Evolutionary conservation across 35 echinoderm and acorn worm genomes (phyloP).

Genomic region (Eucidaris tribuloides): DNA sequence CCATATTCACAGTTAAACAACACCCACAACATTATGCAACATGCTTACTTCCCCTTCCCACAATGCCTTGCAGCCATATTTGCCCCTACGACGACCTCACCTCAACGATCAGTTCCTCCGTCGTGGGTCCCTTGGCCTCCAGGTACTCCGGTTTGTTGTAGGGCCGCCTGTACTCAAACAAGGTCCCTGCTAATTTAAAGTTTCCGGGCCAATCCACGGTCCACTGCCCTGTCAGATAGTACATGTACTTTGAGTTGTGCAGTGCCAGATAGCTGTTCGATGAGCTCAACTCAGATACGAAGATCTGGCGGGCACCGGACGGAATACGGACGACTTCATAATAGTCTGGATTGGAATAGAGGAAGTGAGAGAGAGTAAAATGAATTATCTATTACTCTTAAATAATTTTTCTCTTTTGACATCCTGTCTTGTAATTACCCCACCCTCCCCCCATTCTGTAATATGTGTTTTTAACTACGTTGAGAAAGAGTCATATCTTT

Average conservation of each 20-base stretch:
- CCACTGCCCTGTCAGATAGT: slow-evolving; percentile 95
- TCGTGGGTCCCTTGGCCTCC: slow-evolving; percentile 63
- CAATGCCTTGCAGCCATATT: no score
- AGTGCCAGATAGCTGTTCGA: slow-evolving; percentile 91
- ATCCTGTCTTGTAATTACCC: no score
- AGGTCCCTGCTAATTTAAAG: slow-evolving; percentile 84
- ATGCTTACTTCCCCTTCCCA: no score
- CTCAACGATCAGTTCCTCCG: slow-evolving; percentile 77
- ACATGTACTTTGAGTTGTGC: slow-evolving; percentile 65
- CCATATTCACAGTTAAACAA: no score
- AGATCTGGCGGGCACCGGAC: slow-evolving; percentile 75
- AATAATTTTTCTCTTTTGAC: no score
- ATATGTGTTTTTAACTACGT: no score
- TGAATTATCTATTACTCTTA: no score
- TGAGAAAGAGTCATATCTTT: no score
- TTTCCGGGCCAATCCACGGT: slow-evolving; percentile 96
- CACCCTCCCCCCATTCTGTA: no score
- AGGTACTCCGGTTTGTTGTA: slow-evolving; percentile 76
- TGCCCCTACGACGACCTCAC: no score
- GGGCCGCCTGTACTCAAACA: slow-evolving; percentile 68
- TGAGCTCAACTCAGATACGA: slow-evolving; percentile 36
- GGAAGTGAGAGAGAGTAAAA: no score
- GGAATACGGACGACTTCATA: slow-evolving; percentile 84
- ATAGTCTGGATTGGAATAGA: slow-evolving; percentile 65
- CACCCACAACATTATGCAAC: no score